Base-by-base conservation (phyloP, 1,140 invertebrate species). In the Chymomyza costata region DNA sequence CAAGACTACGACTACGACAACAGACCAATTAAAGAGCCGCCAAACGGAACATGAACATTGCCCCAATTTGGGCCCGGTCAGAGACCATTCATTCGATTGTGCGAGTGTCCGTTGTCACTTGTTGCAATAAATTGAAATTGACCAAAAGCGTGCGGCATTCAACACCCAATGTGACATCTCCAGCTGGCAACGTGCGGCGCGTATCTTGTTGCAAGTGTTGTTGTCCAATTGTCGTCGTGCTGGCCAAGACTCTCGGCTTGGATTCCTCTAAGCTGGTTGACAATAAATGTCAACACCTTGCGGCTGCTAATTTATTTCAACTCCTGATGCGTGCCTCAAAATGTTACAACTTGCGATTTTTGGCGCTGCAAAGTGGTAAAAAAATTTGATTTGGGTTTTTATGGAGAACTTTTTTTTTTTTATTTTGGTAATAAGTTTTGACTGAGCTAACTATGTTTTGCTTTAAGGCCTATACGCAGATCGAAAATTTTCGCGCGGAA, bases 101-200 rank as follows among this genome's bases (percentile, higher is more conserved):
- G 55, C 55, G 41, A 58, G 35, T 53, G 49, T 59, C 49, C 56
- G 54, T 54, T 59, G 61, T 64, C 52, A 63, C 60, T 64, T 57
- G 61, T 64, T 64, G 61, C 46, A 64, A 64, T 64, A 64, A 64
- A 64, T 64, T 64, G 61, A 64, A 64, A 64, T 64, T 64, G 60
- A 64, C 60, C 61, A 64, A 64, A 55, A 64, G 61, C 61, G 51
- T 63, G 61, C 61, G 61, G 51, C 59, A n/a, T n/a, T n/a, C n/a
- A n/a, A n/a, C n/a, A n/a, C n/a, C n/a, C n/a, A 63, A 62, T 53
- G 58, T 52, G 58, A 45, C 39, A 30, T 37, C 37, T 59, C 31
- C 32, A 40, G n/a, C n/a, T n/a, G n/a, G 56, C 56, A 57, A 32
- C 57, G 61, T 64, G 61, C 61, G 40, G 46, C 60, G 61, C 60